A percentile compares a stretch with the other conserved stretches of the same genome.
phyloP scores from a whole-genome alignment of 2,113 vertebrate species.

The Chloropsis hardwickii region DNA sequence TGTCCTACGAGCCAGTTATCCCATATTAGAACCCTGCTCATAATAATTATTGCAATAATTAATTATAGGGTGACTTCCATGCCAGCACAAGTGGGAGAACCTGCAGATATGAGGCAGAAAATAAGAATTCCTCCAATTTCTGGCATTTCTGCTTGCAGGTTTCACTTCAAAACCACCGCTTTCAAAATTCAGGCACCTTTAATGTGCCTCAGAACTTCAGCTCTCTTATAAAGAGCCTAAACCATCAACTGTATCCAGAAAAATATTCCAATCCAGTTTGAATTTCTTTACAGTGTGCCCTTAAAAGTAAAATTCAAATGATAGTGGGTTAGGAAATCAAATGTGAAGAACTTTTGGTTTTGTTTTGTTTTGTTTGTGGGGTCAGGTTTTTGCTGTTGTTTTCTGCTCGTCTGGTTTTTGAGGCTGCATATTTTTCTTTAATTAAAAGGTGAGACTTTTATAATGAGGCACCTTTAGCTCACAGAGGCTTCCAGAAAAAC shows the following conservation, averaged over 20 bases:
- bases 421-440: not conserved
- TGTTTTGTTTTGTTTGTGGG: not conserved
- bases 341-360: not conserved
- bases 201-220: not conserved
- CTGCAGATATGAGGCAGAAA: not conserved
- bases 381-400: not conserved
- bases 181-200: not conserved
- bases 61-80: not conserved
- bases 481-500: not conserved
- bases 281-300: not conserved
- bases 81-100: not conserved
- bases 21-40: not conserved
- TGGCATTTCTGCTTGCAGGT: not conserved
- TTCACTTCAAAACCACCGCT: not conserved
- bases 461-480: not conserved
- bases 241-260: not conserved
- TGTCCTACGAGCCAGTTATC: fast-evolving
- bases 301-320: not conserved
- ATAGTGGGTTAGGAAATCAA: not conserved
- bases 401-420: not conserved
- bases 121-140: not conserved
- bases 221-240: not conserved
- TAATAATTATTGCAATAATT: not conserved
- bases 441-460: not conserved
- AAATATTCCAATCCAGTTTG: not conserved